Percentiles rank a stretch among this genome's conserved stretches.
These are phyloP conservation scores for Lagria hirta DNA, from an alignment of 2,888 invertebrate species.

Conservation along the genomic window DNA sequence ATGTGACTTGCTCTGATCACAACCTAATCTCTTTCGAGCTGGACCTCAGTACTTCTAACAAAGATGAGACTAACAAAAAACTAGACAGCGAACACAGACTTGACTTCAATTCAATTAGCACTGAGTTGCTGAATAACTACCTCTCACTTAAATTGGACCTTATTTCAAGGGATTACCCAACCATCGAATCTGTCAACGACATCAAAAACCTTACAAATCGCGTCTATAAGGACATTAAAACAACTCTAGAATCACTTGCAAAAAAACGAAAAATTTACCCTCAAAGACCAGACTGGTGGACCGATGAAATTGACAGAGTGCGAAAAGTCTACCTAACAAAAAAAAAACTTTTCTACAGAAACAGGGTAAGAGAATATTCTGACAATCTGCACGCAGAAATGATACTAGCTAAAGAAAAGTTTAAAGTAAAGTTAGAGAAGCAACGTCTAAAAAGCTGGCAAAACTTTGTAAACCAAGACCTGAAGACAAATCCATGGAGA, in stretches of 20 bases:
- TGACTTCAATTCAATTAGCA: too few species aligned
- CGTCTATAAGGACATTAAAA: background rate
- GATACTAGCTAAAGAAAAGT: background rate
- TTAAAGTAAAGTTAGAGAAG: background rate
- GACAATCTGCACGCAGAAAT: constrained; percentile 1
- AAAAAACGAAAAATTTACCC: background rate
- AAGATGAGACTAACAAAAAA: too few species aligned
- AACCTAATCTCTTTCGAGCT: background rate
- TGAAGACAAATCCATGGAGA: constrained; percentile 4
- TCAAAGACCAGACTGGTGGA: constrained; percentile 3
- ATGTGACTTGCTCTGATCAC: constrained; percentile 1
- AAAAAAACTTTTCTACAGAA: background rate
- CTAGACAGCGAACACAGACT: too few species aligned
- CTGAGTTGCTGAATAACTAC: too few species aligned
- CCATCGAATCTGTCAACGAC: background rate
- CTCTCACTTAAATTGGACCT: background rate
- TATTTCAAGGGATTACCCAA: background rate
- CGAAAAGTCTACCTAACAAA: constrained; percentile 1
- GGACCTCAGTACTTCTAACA: too few species aligned
- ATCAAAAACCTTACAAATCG: background rate
- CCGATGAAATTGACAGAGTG: constrained; percentile 1
- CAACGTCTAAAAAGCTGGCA: background rate
- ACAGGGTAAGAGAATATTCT: background rate
- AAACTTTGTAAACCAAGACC: constrained; percentile 1
- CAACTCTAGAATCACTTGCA: background rate